phyloP scores from a whole-genome alignment of 2,797 vertebrate genomes.

The Crax fasciolata region DNA sequence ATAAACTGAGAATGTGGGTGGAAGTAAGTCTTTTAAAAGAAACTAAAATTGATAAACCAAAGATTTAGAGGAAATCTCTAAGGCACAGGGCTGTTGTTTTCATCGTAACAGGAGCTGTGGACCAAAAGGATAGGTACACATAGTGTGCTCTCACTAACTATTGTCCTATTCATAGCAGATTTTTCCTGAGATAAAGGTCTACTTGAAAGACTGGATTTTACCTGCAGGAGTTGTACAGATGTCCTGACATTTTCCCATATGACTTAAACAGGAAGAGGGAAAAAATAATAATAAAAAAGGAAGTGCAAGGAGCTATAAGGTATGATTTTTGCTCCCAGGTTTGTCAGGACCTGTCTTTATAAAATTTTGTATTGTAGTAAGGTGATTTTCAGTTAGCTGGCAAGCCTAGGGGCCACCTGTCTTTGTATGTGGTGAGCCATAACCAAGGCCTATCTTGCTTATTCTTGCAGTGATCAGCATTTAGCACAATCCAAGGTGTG shows the following conservation, averaged over 20 bases:
- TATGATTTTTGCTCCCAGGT: neutral
- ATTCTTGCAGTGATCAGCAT: neutral
- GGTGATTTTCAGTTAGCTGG: neutral
- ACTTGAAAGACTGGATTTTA: neutral
- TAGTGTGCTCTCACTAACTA: neutral
- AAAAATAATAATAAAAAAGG: neutral
- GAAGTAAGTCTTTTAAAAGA: neutral
- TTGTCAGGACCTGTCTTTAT: neutral
- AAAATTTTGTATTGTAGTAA: neutral
- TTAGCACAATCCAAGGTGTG: neutral
- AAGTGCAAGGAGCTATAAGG: neutral
- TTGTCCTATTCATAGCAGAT: neutral
- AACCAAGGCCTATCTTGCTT: neutral
- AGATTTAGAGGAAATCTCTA: neutral
- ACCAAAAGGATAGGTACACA: neutral
- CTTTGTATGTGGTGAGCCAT: neutral
- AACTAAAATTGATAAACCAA: neutral
- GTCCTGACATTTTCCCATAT: neutral
- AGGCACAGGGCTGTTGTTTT: neutral
- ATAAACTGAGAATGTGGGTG: neutral
- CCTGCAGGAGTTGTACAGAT: neutral
- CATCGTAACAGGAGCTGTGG: neutral
- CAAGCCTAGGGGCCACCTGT: neutral
- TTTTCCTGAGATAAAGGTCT: neutral
- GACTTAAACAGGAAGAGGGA: neutral